A percentile compares a stretch with the other conserved stretches of the same genome.
phyloP scores from a whole-genome alignment of 2,888 invertebrate genomes.

The Pachycephus smyrnensis region DNA sequence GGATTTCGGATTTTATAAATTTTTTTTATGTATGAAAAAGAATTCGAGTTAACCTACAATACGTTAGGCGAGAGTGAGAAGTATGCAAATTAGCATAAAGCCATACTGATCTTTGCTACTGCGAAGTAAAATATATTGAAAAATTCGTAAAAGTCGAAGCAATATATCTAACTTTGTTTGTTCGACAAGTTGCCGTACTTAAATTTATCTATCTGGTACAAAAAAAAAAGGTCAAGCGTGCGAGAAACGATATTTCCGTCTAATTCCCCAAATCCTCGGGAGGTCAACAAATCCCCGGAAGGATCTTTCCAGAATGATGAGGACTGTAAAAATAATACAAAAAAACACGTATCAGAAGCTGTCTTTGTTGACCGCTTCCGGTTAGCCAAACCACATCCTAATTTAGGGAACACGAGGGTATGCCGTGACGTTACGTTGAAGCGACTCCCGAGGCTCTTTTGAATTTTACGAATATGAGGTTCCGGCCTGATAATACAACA shows the following conservation, averaged over 20 bases:
- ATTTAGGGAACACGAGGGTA: background rate
- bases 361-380: too few species aligned
- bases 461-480: background rate
- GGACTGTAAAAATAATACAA: background rate
- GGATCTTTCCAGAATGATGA: background rate
- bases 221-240: background rate
- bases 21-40: background rate
- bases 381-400: too few species aligned
- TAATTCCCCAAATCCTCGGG: background rate
- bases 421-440: background rate
- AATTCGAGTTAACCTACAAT: background rate
- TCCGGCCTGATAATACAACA: background rate
- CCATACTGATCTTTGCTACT: background rate
- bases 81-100: too few species aligned
- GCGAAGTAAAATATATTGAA: background rate
- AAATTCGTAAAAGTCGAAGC: background rate
- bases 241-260: background rate
- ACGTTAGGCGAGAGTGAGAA: background rate
- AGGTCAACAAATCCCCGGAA: background rate
- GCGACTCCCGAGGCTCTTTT: background rate
- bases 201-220: background rate
- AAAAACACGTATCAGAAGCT: background rate
- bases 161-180: background rate
- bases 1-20: background rate
- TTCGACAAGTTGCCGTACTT: background rate